Evolutionary conservation across 1,140 invertebrate species (phyloP).

Genomic region (Drosophila tropicalis): DNA sequence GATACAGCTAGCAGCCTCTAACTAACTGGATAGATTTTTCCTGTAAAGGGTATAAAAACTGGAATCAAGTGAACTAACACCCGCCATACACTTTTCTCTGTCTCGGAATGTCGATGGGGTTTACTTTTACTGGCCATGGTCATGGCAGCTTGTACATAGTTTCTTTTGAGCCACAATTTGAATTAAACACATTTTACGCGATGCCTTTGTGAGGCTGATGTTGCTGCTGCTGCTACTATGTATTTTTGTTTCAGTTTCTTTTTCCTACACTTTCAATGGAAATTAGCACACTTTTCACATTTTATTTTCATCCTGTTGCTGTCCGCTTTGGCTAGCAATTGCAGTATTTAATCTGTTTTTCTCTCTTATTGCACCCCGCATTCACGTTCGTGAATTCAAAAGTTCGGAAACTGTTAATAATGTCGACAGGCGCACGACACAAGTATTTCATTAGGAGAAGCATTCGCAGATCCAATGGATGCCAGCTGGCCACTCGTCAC

Average conservation of each 20-base stretch:
- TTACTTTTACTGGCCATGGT: slow-evolving; percentile 36
- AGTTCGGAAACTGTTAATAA: slow-evolving; percentile 79
- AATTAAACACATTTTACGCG: slow-evolving; percentile 66
- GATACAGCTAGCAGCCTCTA: no score
- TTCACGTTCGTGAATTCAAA: slow-evolving; percentile 64
- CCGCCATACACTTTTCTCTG: slow-evolving; percentile 16
- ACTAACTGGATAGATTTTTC: no score
- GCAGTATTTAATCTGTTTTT: slow-evolving; percentile 47
- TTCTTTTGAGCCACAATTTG: slow-evolving; percentile 49
- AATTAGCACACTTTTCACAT: slow-evolving; percentile 73
- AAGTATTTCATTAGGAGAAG: slow-evolving; percentile 76
- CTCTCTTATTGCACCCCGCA: not conserved
- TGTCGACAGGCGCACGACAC: slow-evolving; percentile 76
- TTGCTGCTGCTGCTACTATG: not conserved
- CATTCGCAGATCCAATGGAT: slow-evolving; percentile 28
- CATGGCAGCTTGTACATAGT: slow-evolving; percentile 28
- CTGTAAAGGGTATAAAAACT: slow-evolving; percentile 1
- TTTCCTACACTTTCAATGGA: slow-evolving; percentile 50
- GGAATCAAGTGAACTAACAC: slow-evolving; percentile 59
- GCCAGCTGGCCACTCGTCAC: slow-evolving; percentile 26
- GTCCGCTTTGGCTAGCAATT: slow-evolving; percentile 34
- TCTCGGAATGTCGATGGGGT: not conserved
- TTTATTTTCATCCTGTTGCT: slow-evolving; percentile 43
- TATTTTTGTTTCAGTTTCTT: slow-evolving; percentile 12
- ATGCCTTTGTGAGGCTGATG: slow-evolving; percentile 46